Base-by-base conservation (phyloP, 2,797 vertebrate species). In the Acanthornis magna region DNA sequence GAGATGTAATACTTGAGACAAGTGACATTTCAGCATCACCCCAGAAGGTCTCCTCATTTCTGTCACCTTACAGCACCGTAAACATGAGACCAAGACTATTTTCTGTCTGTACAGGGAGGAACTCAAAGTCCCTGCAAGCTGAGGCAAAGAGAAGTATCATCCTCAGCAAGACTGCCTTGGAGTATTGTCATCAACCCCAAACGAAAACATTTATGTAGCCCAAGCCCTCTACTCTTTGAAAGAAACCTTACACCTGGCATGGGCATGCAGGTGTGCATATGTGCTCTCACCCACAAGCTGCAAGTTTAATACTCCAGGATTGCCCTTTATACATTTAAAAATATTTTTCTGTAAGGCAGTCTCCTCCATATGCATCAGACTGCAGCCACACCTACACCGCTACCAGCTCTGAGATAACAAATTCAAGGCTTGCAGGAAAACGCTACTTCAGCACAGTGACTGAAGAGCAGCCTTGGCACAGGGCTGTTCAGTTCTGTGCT, bases 221-320 rank as follows among this genome's bases (percentile, higher is more conserved):
- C 32, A 62, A 62, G 16, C 22, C 18, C 75, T 29, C 38, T 42
- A 2, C 20, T 72, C 18, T 29, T 45, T 7, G 34, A 54, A 81
- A 86, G 43, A 22, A 88, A n/a, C 32, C 38, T 27, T 30, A 25
- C 58, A 15, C 25, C 21, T 40, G 38, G 10, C 3, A 0, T 10
- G 40, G 17, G 21, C 32, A 26, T 7, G 42, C 16, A 11, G 6
- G 5, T 7, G 5, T 58, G 20, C 26, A 7, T 5, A 2, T 2
- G 13, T 9, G 47, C 10, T 36, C 42, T 68, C 45, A 66, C 11
- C n/a, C 34, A 11, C 21, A 45, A 38, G 32, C 25, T 47, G 21
- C 20, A 36, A 63, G 11, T 55, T 83, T 29, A 89, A 66, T 27
- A 50, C 23, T 50, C 58, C 55, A 51, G 45, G 11, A 48, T 3